phyloP scores from a whole-genome alignment of 2,888 invertebrate genomes.

The Mythimna vitellina region DNA sequence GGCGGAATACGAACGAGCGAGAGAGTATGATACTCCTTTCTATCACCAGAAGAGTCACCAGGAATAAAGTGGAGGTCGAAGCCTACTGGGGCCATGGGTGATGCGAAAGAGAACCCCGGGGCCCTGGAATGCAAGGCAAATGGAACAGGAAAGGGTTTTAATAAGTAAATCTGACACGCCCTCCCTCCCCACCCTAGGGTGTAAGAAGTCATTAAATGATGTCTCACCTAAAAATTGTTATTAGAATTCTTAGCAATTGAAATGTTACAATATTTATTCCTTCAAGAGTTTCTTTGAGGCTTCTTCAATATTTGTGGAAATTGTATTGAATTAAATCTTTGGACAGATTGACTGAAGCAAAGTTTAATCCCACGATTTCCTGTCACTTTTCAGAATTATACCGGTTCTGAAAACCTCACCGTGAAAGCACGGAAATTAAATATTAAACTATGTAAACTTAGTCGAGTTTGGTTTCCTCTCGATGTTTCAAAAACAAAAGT shows the following conservation, averaged over 20 bases:
- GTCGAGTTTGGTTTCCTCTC: slow-evolving; percentile 35
- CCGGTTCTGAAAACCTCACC: slow-evolving; percentile 8
- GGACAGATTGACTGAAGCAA: neutral
- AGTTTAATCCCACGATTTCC: neutral
- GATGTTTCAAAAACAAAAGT: slow-evolving; percentile 56
- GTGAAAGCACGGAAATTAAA: slow-evolving; percentile 45
- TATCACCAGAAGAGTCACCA: too few relatives aligned
- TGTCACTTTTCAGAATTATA: neutral
- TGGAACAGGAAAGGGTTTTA: too few relatives aligned
- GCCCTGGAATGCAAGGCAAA: too few relatives aligned
- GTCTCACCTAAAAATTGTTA: too few relatives aligned
- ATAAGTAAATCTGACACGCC: too few relatives aligned
- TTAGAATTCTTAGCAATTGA: neutral
- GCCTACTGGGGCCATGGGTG: too few relatives aligned
- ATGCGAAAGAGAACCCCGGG: too few relatives aligned
- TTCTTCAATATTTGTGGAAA: neutral
- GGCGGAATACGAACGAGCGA: too few relatives aligned
- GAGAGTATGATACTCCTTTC: too few relatives aligned
- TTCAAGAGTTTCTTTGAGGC: neutral
- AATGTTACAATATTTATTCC: neutral
- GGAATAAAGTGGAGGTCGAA: too few relatives aligned
- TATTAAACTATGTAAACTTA: slow-evolving; percentile 53
- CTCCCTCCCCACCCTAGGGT: too few relatives aligned
- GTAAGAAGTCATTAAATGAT: too few relatives aligned
- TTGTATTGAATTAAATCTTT: neutral